Evolutionary conservation across 1,140 invertebrate species (phyloP), one percentile per base, ranked within the genome.

Genomic region (Drosophila quadrilineata): DNA sequence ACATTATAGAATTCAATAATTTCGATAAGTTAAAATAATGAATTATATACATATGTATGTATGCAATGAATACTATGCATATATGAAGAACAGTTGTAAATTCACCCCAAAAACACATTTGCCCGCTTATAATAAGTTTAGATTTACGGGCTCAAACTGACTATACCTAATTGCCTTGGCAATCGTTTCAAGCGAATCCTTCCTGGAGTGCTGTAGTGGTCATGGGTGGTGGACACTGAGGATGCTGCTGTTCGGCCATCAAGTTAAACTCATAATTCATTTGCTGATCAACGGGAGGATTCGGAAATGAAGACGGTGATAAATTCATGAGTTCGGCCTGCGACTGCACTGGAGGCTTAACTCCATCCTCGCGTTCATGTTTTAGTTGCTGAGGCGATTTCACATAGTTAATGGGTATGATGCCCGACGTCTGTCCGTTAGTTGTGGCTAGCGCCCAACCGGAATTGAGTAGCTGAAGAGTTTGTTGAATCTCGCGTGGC

Each of bases 321-420:
- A 88, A 40, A 48, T 87, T 68, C 75, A 87, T 88, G 26, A 88
- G 52, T 17, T 71, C 53, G 2, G 82, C 74, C 14, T 84, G 77
- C 1, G 71, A 60, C 33, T 70, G 56, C 24, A 50, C 33, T 22
- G 46, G n/a, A n/a, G n/a, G 29, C 24, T 77, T 79, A 9, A 19
- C n/a, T 10, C 41, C 35, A 3, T 70, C 60, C 24, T 82, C 58
- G 6, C 43, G 43, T 16, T 88, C 87, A 26, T 77, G 75, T 0
- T 84, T 63, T 29, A 89, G 28, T 33, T 87, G 80, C 52, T 86
- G 91, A 58, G 85, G 87, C 8, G 82, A 75, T 86, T 92, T 94
- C 0, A 97, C 92, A 89, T 98, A 97, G 87, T 95, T 96, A 0
- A 93, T 92, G 2, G 96, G 96, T 38, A 98, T 92, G 0, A 97